These are phyloP conservation scores for Anhinga rufa DNA, from an alignment of 2,113 vertebrate species.

Conservation along the genomic window DNA sequence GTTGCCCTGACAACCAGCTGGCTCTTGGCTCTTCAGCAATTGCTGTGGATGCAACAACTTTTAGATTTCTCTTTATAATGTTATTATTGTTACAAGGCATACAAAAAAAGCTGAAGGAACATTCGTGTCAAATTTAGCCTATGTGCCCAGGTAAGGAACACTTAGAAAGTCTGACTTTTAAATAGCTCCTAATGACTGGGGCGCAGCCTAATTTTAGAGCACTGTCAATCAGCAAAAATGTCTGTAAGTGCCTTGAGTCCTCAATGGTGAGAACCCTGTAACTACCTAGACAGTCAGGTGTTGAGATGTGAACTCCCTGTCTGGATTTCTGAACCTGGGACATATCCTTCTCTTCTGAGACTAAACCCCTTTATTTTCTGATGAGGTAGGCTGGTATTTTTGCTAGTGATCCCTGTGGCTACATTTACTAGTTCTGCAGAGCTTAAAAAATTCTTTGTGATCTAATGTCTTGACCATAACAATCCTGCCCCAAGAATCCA, in stretches of 20 bases:
- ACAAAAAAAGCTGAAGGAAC: not conserved
- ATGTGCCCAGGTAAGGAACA: not conserved
- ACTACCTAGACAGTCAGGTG: not conserved
- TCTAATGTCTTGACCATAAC: not conserved
- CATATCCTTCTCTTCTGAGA: not conserved
- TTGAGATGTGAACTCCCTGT: not conserved
- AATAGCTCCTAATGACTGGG: not conserved
- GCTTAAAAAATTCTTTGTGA: not conserved
- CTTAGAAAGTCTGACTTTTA: constrained; percentile 11
- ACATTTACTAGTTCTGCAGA: not conserved
- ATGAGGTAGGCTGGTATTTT: not conserved
- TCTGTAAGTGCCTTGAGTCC: not conserved
- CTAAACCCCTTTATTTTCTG: not conserved
- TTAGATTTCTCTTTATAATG: constrained; percentile 3
- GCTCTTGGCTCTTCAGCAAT: constrained; percentile 3
- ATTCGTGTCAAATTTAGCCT: not conserved
- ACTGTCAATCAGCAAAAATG: not conserved
- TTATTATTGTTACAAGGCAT: constrained; percentile 5
- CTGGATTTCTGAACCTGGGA: not conserved
- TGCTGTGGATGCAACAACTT: not conserved
- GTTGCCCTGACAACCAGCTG: constrained; percentile 69
- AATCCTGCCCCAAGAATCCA: not conserved
- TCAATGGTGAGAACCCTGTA: not conserved
- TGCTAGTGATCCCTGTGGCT: not conserved
- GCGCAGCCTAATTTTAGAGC: not conserved